Percentiles rank a stretch among this genome's conserved stretches.
phyloP scores from a whole-genome alignment of 2,113 vertebrate species.

The Ageneiosus marmoratus region DNA sequence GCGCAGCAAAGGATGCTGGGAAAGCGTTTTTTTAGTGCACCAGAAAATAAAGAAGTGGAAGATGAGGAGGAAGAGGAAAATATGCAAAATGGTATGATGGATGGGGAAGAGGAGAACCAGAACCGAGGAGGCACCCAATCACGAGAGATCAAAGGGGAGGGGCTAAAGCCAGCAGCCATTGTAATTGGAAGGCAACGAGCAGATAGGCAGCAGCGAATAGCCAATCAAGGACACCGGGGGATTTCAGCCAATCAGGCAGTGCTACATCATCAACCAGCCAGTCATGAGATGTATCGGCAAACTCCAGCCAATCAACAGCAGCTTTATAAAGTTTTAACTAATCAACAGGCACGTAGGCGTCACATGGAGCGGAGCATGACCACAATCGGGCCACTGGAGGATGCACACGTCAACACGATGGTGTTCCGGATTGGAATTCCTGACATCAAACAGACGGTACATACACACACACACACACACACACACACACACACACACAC shows the following conservation, averaged over 20 bases:
- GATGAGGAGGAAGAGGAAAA: slow-evolving; percentile 81
- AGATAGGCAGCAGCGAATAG: slow-evolving; percentile 63
- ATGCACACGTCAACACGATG: slow-evolving; percentile 83
- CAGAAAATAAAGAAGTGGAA: slow-evolving; percentile 76
- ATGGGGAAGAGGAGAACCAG: slow-evolving; percentile 58
- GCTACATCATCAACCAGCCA: slow-evolving; percentile 64
- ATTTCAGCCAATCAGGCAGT: slow-evolving; percentile 63
- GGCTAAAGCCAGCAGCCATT: slow-evolving; percentile 69
- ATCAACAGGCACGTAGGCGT: slow-evolving; percentile 71
- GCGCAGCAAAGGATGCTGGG: slow-evolving; percentile 82
- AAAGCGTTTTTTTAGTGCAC: slow-evolving; percentile 76
- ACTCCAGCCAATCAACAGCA: slow-evolving; percentile 63
- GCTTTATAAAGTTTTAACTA: slow-evolving; percentile 56
- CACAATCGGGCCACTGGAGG: slow-evolving; percentile 74
- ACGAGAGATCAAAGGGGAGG: slow-evolving; percentile 70
- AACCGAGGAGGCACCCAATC: slow-evolving; percentile 64
- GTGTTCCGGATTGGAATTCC: slow-evolving; percentile 91
- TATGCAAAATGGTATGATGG: slow-evolving; percentile 67
- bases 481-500: slow-evolving; percentile 6
- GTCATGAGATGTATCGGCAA: slow-evolving; percentile 64
- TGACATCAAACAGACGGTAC: slow-evolving; percentile 89
- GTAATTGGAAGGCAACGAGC: slow-evolving; percentile 72
- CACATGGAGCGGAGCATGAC: slow-evolving; percentile 85
- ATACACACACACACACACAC: slow-evolving; percentile 23
- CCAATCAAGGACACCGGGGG: slow-evolving; percentile 62